Evolutionary conservation across 2,113 vertebrate species (phyloP).

Genomic region (Burhinus bistriatus): DNA sequence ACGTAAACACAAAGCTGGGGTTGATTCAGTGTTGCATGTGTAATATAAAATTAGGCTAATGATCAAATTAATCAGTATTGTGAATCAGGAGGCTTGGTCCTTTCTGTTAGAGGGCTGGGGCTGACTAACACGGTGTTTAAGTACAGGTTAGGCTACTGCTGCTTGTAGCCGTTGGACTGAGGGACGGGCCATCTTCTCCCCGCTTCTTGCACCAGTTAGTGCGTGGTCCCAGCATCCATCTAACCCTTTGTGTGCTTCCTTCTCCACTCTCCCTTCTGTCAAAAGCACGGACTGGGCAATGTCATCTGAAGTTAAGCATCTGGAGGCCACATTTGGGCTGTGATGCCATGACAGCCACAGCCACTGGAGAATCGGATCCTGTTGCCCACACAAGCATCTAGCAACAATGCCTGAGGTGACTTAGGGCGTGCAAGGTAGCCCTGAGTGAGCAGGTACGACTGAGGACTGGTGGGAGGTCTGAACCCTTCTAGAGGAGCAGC

Average conservation of each 20-base stretch:
- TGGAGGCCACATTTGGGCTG: background rate
- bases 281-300: background rate
- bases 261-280: background rate
- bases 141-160: accelerated
- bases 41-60: background rate
- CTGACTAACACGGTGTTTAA: accelerated
- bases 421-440: background rate
- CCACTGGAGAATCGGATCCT: background rate
- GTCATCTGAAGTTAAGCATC: background rate
- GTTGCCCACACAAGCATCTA: background rate
- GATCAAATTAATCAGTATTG: background rate
- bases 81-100: background rate
- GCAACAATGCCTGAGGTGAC: background rate
- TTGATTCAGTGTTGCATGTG: background rate
- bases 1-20: background rate
- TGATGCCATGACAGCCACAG: background rate
- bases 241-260: accelerated
- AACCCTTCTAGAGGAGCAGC: background rate
- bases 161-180: background rate
- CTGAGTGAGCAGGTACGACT: background rate
- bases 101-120: background rate
- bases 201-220: background rate
- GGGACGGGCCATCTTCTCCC: background rate
- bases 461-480: background rate
- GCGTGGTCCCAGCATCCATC: background rate